phyloP scores from a whole-genome alignment of 2,113 vertebrate species.

The Perca flavescens region DNA sequence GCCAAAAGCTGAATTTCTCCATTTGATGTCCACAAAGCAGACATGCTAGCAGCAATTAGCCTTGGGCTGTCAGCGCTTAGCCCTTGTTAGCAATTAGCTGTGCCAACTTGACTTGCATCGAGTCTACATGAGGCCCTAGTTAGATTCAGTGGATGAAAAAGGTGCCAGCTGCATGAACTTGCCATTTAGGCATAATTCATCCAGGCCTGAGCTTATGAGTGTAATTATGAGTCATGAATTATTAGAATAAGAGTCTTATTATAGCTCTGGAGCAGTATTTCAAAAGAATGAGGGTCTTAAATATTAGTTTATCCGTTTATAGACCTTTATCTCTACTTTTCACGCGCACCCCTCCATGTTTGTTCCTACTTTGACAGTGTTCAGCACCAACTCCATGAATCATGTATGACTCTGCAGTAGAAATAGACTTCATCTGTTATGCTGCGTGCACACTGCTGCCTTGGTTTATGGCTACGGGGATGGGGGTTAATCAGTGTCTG shows the following conservation, averaged over 20 bases:
- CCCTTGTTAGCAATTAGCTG: constrained; percentile 72
- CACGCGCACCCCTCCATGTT: constrained; percentile 45
- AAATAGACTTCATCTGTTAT: constrained; percentile 73
- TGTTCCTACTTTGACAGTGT: constrained; percentile 63
- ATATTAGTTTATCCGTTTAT: constrained; percentile 78
- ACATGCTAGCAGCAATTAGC: constrained; percentile 77
- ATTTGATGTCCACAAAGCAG: constrained; percentile 71
- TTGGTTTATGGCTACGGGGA: constrained; percentile 41
- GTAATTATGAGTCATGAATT: constrained; percentile 74
- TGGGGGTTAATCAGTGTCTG: constrained; percentile 61
- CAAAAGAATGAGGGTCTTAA: constrained; percentile 66
- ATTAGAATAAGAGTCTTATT: constrained; percentile 68
- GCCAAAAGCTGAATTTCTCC: constrained; percentile 70
- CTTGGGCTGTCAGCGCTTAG: constrained; percentile 68
- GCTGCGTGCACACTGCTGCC: constrained; percentile 53
- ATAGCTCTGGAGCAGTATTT: constrained; percentile 64
- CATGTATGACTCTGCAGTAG: constrained; percentile 72
- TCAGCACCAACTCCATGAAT: constrained; percentile 69
- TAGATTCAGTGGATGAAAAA: constrained; percentile 55
- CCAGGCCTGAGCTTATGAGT: constrained; percentile 56
- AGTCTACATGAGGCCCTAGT: constrained; percentile 26
- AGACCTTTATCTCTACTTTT: constrained; percentile 54
- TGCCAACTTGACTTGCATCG: constrained; percentile 53
- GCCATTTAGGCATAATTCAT: constrained; percentile 64
- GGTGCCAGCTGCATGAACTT: constrained; percentile 63